Conservation (phyloP, 2,888 invertebrate species). For the Mantis religiosa region DNA sequence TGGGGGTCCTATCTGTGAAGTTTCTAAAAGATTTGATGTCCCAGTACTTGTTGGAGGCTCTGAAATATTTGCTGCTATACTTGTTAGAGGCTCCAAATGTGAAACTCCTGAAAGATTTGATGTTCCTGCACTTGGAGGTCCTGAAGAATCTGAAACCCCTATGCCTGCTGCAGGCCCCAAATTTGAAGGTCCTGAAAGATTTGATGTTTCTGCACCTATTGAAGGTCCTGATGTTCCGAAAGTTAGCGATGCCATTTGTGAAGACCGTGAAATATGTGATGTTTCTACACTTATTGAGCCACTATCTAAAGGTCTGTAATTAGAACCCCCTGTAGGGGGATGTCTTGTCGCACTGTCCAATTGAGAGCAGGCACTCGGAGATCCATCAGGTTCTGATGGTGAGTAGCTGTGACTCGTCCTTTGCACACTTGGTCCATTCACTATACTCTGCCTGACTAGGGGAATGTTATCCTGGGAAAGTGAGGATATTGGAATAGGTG, state of each 20-base stretch:
- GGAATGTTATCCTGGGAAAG: background rate
- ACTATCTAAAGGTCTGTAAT: no score
- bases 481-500: constrained; percentile 41
- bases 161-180: background rate
- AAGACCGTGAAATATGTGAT: no score
- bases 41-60: background rate
- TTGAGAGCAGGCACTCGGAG: background rate
- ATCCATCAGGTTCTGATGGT: background rate
- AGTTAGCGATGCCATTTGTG: no score
- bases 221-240: no score
- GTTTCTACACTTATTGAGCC: background rate
- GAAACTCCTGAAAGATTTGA: background rate
- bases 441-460: background rate
- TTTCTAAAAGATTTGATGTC: background rate
- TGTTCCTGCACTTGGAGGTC: background rate
- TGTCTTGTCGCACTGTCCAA: background rate
- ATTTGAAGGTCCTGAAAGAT: background rate
- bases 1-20: background rate
- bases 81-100: background rate
- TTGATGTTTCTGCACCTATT: background rate
- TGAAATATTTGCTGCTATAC: background rate
- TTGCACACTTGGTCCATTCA: background rate
- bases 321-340: no score
- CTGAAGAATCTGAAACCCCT: background rate
- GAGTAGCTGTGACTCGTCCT: background rate